Evolutionary conservation across 2,797 vertebrate genomes (phyloP), one percentile per base, ranked within the genome.

Genomic region (Loriculus beryllinus): DNA sequence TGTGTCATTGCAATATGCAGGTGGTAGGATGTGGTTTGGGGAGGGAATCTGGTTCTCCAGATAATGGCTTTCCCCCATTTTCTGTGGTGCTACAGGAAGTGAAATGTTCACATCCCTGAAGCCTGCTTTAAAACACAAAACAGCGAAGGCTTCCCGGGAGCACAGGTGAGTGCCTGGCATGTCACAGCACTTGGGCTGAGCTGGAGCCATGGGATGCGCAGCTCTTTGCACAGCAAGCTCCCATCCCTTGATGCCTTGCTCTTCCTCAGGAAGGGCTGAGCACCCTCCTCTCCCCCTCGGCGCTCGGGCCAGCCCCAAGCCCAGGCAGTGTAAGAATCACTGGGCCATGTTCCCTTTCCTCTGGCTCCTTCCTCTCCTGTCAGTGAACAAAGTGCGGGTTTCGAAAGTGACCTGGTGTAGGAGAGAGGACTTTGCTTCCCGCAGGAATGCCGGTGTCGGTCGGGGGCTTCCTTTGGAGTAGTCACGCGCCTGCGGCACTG

Each of bases 371-470:
- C 18, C 42, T 75, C 35, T 51, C 28, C 29, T 52, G 75, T 7
- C 29, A 5, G 9, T 37, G 94, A 85, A 65, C 94, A 94, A 96
- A 96, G 94, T 48, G 88, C 95, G 62, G 59, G 89, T 95, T 96
- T 85, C 94, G 60, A 82, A 75, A 93, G 54, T 52, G 42, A 7
- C 86, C 63, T 9, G 2, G 35, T 1, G 42, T n/a, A 54, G 60
- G 51, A 17, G 23, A 63, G 78, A 0, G 94, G 92, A 94, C 95
- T 95, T 96, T 95, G 94, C 45, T 85, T 91, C 39, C 57, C 54
- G 9, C 52, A 77, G 86, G 86, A 95, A 94, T 85, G 87, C 86
- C 0, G 1, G 23, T 37, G 62, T n/a, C 5, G 12, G 87, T 40
- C 2, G 42, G 47, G 82, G 85, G 64, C 82, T 90, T 90, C 88